These are phyloP conservation scores for Sebastes steindachneri DNA, from an alignment of 2,797 vertebrate species.

Conservation along the genomic window DNA sequence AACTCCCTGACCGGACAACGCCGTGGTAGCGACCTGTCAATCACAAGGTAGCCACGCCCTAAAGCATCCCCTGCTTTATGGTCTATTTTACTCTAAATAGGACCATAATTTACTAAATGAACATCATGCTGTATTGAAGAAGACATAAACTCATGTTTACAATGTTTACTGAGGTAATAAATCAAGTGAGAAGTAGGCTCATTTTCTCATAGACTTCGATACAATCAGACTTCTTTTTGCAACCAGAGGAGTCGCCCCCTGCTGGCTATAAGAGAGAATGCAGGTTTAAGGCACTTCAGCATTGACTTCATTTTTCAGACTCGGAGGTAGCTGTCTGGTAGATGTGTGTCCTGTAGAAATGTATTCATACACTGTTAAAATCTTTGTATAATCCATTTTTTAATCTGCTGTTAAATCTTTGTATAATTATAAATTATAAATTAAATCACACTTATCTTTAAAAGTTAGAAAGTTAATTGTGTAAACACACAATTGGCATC, in stretches of 20 bases:
- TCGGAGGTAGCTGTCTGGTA: not conserved
- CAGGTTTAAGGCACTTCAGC: not conserved
- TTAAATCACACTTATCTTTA: not conserved
- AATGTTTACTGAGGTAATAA: not conserved
- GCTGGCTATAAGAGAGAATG: rapidly evolving
- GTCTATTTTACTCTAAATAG: too few relatives aligned
- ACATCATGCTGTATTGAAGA: too few relatives aligned
- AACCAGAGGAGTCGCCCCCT: not conserved
- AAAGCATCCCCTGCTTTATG: too few relatives aligned
- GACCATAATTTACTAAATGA: too few relatives aligned
- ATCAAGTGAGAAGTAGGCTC: not conserved
- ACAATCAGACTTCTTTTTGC: not conserved
- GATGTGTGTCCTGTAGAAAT: not conserved
- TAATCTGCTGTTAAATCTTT: not conserved
- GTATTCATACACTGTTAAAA: not conserved
- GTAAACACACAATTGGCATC: not conserved
- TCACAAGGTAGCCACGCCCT: too few relatives aligned
- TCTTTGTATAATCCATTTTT: not conserved
- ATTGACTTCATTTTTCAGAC: not conserved
- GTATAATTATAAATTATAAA: not conserved
- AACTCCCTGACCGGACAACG: too few relatives aligned
- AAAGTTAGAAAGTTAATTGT: not conserved
- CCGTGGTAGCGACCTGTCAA: too few relatives aligned
- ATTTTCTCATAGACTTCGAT: not conserved
- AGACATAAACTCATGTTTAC: too few relatives aligned